These are phyloP conservation scores for Callithrix jacchus DNA, from an alignment of 2,113 vertebrate genomes.

Conservation along the genomic window DNA sequence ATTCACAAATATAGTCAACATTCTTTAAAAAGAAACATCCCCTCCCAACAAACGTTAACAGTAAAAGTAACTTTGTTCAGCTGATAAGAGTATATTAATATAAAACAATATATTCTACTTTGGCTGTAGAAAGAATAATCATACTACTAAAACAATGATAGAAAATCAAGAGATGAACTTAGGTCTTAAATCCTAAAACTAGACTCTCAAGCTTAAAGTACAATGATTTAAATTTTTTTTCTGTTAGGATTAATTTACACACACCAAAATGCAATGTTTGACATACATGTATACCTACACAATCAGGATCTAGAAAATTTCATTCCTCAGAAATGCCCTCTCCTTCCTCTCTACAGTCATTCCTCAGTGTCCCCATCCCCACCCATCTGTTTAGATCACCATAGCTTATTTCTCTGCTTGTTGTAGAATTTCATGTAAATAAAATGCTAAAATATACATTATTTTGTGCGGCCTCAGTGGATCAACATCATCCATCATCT, in stretches of 20 bases:
- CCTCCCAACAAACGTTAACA: neutral
- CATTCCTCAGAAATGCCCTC: neutral
- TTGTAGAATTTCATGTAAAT: neutral
- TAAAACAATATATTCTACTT: neutral
- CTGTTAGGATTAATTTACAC: neutral
- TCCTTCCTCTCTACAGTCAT: neutral
- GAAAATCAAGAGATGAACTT: slow-evolving; percentile 7
- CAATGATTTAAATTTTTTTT: neutral
- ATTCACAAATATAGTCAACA: neutral
- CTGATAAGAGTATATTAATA: neutral
- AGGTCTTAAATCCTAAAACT: neutral
- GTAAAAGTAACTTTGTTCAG: neutral
- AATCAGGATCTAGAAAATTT: neutral
- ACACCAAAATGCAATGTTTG: neutral
- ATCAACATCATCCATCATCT: neutral
- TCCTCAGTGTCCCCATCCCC: neutral
- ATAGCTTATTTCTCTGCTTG: neutral
- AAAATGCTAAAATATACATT: neutral
- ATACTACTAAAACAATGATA: neutral
- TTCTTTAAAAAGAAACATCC: neutral
- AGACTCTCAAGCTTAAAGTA: neutral
- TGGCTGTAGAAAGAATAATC: neutral
- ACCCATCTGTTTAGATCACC: neutral
- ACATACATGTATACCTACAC: neutral
- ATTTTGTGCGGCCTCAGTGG: neutral